Conservation (phyloP, 2,797 vertebrate genomes). For the Labroides dimidiatus region DNA sequence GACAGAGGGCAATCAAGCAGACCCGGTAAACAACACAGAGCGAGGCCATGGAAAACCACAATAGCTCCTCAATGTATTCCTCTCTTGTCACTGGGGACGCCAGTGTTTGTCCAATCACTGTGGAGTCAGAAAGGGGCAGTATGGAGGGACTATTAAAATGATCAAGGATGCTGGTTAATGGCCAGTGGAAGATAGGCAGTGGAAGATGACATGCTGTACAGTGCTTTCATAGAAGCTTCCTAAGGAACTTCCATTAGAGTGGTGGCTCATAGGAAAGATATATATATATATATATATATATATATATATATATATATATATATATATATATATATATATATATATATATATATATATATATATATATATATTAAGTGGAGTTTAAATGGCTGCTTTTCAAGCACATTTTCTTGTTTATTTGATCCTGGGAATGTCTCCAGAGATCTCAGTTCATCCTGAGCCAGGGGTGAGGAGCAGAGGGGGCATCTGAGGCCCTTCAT, state of each 20-base stretch:
- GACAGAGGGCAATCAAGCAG: slow-evolving; percentile 82
- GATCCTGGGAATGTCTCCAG: slow-evolving; percentile 56
- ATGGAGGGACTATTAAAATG: slow-evolving; percentile 75
- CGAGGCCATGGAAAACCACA: slow-evolving; percentile 74
- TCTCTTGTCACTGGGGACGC: slow-evolving; percentile 68
- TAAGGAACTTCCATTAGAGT: slow-evolving; percentile 60
- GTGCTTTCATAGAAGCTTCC: slow-evolving; percentile 59
- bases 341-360: no score
- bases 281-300: no score
- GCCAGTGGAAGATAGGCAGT: slow-evolving; percentile 58
- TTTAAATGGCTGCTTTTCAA: slow-evolving; percentile 57
- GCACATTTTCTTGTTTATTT: slow-evolving; percentile 67
- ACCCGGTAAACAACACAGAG: slow-evolving; percentile 79
- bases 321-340: no score
- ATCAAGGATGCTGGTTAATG: slow-evolving; percentile 76
- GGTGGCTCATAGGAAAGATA: slow-evolving; percentile 51
- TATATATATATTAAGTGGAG: no score
- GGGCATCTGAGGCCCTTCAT: slow-evolving; percentile 51
- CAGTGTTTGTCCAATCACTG: slow-evolving; percentile 72
- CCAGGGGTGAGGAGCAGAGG: slow-evolving; percentile 40
- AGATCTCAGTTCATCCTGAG: slow-evolving; percentile 59
- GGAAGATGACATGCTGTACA: slow-evolving; percentile 61
- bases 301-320: no score
- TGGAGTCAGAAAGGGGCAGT: slow-evolving; percentile 56
- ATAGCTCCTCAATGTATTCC: slow-evolving; percentile 76